phyloP scores from a whole-genome alignment of 2,888 invertebrate genomes.

The Hololepta plana region DNA sequence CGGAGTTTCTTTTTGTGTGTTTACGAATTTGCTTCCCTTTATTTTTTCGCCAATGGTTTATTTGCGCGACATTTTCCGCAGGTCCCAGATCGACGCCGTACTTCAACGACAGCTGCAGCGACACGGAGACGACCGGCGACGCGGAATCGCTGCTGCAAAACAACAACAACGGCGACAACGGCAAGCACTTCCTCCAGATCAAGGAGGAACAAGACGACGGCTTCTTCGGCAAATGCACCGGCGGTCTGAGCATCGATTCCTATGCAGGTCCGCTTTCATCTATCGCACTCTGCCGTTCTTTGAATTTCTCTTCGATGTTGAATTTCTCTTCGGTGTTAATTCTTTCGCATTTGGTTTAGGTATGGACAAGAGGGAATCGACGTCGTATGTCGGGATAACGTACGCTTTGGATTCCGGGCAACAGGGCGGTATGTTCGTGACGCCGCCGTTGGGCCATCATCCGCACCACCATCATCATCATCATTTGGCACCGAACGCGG shows the following conservation, averaged over 20 bases:
- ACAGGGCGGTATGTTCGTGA: constrained; percentile 12
- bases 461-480: constrained; percentile 14
- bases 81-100: constrained; percentile 29
- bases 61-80: constrained; percentile 11
- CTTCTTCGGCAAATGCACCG: constrained; percentile 17
- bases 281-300: background rate
- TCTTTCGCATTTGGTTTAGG: constrained; percentile 12
- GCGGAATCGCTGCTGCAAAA: constrained; percentile 16
- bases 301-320: too few relatives aligned
- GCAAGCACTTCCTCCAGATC: constrained; percentile 23
- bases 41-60: too few relatives aligned
- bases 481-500: too few relatives aligned
- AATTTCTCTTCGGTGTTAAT: too few relatives aligned
- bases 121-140: constrained; percentile 27
- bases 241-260: constrained; percentile 15
- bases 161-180: constrained; percentile 11
- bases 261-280: constrained; percentile 15
- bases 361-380: constrained; percentile 19
- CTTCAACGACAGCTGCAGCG: constrained; percentile 32
- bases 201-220: constrained; percentile 28
- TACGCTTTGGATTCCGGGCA: constrained; percentile 18
- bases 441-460: constrained; percentile 24
- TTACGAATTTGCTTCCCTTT: too few relatives aligned
- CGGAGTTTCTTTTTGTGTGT: too few relatives aligned
- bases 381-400: constrained; percentile 19